Evolutionary conservation across 2,113 vertebrate genomes (phyloP), one percentile per base, ranked within the genome.

Genomic region (Pangasianodon gigas): DNA sequence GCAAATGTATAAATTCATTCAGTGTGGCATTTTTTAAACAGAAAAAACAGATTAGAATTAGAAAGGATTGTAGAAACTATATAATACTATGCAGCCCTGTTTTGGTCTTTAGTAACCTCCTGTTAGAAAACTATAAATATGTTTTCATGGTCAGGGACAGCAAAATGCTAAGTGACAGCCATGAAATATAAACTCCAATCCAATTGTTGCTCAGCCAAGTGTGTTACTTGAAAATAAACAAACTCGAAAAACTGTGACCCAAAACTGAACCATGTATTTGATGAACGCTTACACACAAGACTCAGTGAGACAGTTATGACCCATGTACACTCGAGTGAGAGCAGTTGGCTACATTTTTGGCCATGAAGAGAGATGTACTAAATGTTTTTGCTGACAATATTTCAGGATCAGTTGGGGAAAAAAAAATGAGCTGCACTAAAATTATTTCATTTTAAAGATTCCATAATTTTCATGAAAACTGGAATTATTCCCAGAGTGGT

Each of bases 61-160:
- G 46, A 52, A 80, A 80, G 74, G 21, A 77, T 77, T 11, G 9
- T 46, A 48, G 46, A 52, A 80, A 51, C 26, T 16, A 52, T 29
- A 51, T 80, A 52, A 58, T 60, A 44, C 29, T 4, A 51, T 32
- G 75, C 75, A 19, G 9, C 9, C 8, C 16, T 29, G 21, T 48
- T 87, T 58, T 6, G 41, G 65, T 44, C 69, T 79, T 79, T 26
- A 87, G 5, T 60, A 48, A 79, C 67, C 32, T 44, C 85, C 85
- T 87, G 85, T 75, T 87, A 29, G 19, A 88, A 88, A 65, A 41
- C 75, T 88, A 81, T 88, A 88, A 88, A 80, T 88, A 88, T 88
- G 56, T 88, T 81, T 67, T 82, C 48, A 88, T 88, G 87, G 51
- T 62, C 87, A 82, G n/a, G 77, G 8, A 54, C 46, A 88, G 51